phyloP scores from a whole-genome alignment of 2,888 invertebrate genomes.

The Ectemnius lituratus region DNA sequence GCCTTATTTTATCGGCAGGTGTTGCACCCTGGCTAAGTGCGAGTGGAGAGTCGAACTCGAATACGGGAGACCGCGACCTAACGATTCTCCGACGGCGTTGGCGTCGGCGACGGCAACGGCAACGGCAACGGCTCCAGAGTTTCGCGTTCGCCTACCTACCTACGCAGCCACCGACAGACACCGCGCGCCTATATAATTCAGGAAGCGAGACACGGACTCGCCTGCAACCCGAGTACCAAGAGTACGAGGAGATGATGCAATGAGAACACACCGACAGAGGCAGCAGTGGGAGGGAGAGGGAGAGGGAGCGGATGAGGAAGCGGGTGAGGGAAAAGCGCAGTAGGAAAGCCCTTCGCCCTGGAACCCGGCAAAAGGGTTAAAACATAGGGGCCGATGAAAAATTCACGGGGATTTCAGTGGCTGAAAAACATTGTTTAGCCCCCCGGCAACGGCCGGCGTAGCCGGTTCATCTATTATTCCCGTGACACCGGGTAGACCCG shows the following conservation, averaged over 20 bases:
- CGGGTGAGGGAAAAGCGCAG: constrained; percentile 13
- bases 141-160: neutral
- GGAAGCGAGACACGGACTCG: constrained; percentile 45
- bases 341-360: constrained; percentile 38
- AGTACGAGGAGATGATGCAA: constrained; percentile 2
- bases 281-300: too few species aligned
- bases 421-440: constrained; percentile 72
- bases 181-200: constrained; percentile 59
- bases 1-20: constrained; percentile 17
- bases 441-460: constrained; percentile 60
- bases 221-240: neutral
- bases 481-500: constrained; percentile 65
- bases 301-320: neutral
- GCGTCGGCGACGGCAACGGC: constrained; percentile 8
- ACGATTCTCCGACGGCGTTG: neutral
- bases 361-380: constrained; percentile 67
- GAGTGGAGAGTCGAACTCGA: constrained; percentile 3
- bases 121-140: constrained; percentile 23
- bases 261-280: neutral
- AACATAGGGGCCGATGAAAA: constrained; percentile 70
- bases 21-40: neutral
- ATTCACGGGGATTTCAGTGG: constrained; percentile 71
- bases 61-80: neutral
- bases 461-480: constrained; percentile 72
- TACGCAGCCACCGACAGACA: constrained; percentile 23